phyloP scores from a whole-genome alignment of 2,888 invertebrate species.

The Leucophora obtusa region DNA sequence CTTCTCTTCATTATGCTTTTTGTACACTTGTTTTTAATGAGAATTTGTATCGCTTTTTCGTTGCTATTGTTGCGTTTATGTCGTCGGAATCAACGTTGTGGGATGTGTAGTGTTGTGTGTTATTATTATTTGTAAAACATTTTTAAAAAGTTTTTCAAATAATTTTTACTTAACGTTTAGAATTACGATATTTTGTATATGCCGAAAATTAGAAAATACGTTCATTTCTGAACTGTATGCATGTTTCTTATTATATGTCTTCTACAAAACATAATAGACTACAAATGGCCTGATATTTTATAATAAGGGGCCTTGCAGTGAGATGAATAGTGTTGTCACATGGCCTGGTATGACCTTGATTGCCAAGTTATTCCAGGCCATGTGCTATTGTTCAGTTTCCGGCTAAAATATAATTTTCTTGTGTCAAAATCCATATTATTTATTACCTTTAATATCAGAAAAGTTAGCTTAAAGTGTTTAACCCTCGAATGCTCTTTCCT shows the following conservation, averaged over 20 bases:
- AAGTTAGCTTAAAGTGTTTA: no score
- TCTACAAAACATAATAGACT: not conserved
- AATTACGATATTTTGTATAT: slow-evolving; percentile 68
- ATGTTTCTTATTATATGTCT: not conserved
- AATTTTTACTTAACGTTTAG: slow-evolving; percentile 76
- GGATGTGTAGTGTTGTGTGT: slow-evolving; percentile 19
- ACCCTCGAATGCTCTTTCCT: no score
- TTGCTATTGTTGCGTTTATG: not conserved
- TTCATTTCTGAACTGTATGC: slow-evolving; percentile 34
- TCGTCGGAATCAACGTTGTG: not conserved
- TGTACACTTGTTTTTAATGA: slow-evolving; percentile 70
- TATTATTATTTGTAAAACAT: slow-evolving; percentile 71
- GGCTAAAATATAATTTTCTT: no score
- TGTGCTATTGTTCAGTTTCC: no score
- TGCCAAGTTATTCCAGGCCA: no score
- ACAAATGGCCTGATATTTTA: not conserved
- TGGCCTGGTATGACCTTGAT: no score
- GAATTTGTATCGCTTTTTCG: slow-evolving; percentile 73
- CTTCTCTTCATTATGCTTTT: slow-evolving; percentile 18
- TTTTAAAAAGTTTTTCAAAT: slow-evolving; percentile 75
- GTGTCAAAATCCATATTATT: no score
- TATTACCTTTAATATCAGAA: no score
- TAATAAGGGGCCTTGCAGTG: not conserved
- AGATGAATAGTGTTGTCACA: no score
- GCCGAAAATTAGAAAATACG: slow-evolving; percentile 62